Evolutionary conservation across 2,113 vertebrate species (phyloP).

Genomic region (Ceyx margarethae): DNA sequence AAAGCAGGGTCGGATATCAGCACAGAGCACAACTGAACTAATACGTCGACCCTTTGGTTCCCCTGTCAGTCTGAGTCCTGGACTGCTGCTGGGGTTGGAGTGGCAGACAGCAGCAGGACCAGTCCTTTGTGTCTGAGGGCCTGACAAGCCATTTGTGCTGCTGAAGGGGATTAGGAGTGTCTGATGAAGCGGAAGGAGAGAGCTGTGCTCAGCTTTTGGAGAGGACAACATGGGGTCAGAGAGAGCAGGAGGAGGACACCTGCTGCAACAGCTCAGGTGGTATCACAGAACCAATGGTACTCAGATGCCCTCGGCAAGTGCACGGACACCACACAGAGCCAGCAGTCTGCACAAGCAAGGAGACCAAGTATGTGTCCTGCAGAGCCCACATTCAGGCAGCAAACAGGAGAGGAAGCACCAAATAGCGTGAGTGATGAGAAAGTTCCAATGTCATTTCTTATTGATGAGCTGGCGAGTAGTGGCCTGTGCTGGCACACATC

Average conservation of each 20-base stretch:
- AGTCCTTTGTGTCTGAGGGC: neutral
- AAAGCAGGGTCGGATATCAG: neutral
- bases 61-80: neutral
- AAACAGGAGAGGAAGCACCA: neutral
- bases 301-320: neutral
- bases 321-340: neutral
- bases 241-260: neutral
- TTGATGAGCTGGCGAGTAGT: neutral
- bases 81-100: neutral
- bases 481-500: accelerated
- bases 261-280: neutral
- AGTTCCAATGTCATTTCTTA: neutral
- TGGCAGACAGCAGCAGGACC: neutral
- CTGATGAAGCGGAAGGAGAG: neutral
- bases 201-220: neutral
- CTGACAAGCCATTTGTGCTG: neutral
- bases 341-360: neutral
- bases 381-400: neutral
- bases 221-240: neutral
- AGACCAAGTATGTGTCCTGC: accelerated
- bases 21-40: neutral
- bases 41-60: neutral
- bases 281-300: neutral
- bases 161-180: neutral
- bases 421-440: neutral